phyloP scores from a whole-genome alignment of 2,888 invertebrate genomes.

The Trichogramma evanescens region DNA sequence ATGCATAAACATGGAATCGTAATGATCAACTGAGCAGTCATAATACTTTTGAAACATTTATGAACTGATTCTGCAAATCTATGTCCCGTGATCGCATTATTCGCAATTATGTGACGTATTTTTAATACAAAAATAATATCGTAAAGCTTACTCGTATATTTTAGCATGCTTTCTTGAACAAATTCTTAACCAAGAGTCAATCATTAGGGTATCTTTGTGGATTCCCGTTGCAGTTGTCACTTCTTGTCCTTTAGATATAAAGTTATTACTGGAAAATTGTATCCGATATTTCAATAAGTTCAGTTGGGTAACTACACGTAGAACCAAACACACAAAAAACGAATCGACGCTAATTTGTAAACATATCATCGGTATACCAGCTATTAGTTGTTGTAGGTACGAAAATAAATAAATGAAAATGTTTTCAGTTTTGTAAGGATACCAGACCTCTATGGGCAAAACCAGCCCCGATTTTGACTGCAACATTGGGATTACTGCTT shows the following conservation, averaged over 20 bases:
- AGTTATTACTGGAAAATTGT: neutral
- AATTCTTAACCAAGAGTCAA: no score
- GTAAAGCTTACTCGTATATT: no score
- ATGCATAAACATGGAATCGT: slow-evolving; percentile 6
- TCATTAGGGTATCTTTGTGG: no score
- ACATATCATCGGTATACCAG: neutral
- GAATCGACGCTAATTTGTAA: slow-evolving; percentile 7
- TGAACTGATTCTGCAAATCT: slow-evolving; percentile 5
- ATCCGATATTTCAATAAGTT: slow-evolving; percentile 7
- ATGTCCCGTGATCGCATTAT: neutral
- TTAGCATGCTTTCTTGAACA: no score
- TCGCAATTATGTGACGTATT: no score
- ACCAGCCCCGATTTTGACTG: slow-evolving; percentile 1
- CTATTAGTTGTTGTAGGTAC: slow-evolving; percentile 7
- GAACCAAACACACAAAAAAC: slow-evolving; percentile 3
- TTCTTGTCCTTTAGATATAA: neutral
- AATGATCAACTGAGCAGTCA: slow-evolving; percentile 5
- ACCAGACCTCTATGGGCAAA: slow-evolving; percentile 13
- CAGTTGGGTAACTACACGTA: slow-evolving; percentile 7
- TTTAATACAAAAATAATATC: no score
- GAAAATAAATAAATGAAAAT: slow-evolving; percentile 3
- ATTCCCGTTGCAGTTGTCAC: no score
- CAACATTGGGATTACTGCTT: slow-evolving; percentile 1
- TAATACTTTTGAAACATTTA: slow-evolving; percentile 2
- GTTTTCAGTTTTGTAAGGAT: slow-evolving; percentile 4